These are phyloP conservation scores for Gastracanthus pulcherrimus DNA, from an alignment of 2,888 invertebrate genomes.

Conservation along the genomic window DNA sequence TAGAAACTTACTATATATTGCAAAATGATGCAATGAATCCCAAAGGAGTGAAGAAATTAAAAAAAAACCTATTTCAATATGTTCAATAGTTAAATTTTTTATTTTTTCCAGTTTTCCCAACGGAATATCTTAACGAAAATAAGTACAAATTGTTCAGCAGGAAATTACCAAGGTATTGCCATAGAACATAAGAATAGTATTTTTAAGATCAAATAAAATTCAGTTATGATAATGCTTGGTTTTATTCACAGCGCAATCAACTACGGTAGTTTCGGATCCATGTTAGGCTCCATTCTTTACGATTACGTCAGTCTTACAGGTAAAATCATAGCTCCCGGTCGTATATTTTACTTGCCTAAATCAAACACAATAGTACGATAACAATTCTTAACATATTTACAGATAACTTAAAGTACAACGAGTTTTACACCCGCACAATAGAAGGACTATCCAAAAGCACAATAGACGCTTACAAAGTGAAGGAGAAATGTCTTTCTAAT, in stretches of 20 bases:
- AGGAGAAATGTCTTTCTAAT: slow-evolving; percentile 52
- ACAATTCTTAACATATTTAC: background rate
- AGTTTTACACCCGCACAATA: slow-evolving; percentile 43
- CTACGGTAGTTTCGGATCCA: slow-evolving; percentile 55
- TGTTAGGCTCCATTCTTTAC: slow-evolving; percentile 53
- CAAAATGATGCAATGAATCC: too few relatives aligned
- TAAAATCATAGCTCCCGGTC: background rate
- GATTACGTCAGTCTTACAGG: slow-evolving; percentile 56
- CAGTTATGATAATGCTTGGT: background rate
- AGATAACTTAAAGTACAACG: slow-evolving; percentile 49
- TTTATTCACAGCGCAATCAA: slow-evolving; percentile 41
- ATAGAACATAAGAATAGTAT: background rate
- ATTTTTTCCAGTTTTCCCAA: slow-evolving; percentile 44
- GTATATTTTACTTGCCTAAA: background rate
- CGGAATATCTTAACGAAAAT: slow-evolving; percentile 46
- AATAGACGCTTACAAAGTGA: slow-evolving; percentile 50
- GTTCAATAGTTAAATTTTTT: too few relatives aligned
- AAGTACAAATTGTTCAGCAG: slow-evolving; percentile 51
- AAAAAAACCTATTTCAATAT: too few relatives aligned
- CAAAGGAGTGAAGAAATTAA: too few relatives aligned
- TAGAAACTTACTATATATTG: too few relatives aligned
- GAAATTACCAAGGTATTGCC: slow-evolving; percentile 43
- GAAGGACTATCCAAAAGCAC: slow-evolving; percentile 46
- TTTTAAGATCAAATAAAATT: background rate
- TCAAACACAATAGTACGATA: background rate